Evolutionary conservation across 2,888 invertebrate species (phyloP), one percentile per base, ranked within the genome.

Genomic region (Micoletzkya japonica): DNA sequence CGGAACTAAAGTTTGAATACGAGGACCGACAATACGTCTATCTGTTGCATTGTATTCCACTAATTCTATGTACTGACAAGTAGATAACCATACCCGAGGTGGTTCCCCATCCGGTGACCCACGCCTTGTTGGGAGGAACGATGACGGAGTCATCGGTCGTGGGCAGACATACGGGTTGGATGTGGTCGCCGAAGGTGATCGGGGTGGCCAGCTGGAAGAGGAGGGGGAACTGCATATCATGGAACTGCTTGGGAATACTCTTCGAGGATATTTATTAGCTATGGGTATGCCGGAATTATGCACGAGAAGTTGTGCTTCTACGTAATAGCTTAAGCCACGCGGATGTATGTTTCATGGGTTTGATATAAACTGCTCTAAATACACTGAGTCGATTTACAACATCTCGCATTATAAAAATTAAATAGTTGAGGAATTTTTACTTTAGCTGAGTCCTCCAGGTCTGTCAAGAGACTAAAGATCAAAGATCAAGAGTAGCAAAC

Each of bases 51-150:
- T 28, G 44, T 26, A 4, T 20, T 60, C 26, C 37, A 24, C 60
- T 17, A 20, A 30, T 20, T 17, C 37, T 49, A 28, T n/a, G 2
- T 63, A 3, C 20, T 26, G 24, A 49, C 6, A 26, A 7, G 20
- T 32, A 2, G 6, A 1, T 4, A 2, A 20, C 7, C 57, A 4
- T 20, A 70, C 70, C 70, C 24, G 30, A 70, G 34, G 72, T 73
- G 52, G 73, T 63, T 39, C 74, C 74, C 74, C 74, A 74, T 61
- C 74, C 74, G 28, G 74, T 74, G 32, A 59, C 71, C 64, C 59
- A 73, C 39, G 68, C 71, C 0, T 50, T 37, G 39, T 61, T 70
- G 6, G 70, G 70, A 44, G 44, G 50, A 28, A 61, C 64, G 69
- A 74, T 63, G 26, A 60, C 61, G 30, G 24, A 39, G 30, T 70